Evolutionary conservation across 2,888 invertebrate species (phyloP).

Genomic region (Hipparchia sbordonii): DNA sequence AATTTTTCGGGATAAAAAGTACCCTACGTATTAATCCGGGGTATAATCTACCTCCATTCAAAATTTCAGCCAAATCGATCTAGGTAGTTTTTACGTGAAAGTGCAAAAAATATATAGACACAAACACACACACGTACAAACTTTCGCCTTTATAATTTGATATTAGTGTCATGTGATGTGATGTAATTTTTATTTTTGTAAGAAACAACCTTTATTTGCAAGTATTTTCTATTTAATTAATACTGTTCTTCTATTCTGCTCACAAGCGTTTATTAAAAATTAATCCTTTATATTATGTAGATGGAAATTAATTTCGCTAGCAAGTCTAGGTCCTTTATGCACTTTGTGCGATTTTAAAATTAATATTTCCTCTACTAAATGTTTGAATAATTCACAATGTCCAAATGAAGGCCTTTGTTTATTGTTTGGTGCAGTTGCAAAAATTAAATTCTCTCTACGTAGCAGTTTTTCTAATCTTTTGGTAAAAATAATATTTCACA

Average conservation of each 20-base stretch:
- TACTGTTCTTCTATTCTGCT: neutral
- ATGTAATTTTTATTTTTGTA: too few species aligned
- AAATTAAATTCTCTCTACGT: neutral
- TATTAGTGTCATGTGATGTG: too few species aligned
- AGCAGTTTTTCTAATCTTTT: neutral
- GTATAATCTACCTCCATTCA: too few species aligned
- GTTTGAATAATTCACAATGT: constrained; percentile 4
- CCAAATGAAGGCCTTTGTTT: neutral
- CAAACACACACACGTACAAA: too few species aligned
- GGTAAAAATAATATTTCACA: neutral
- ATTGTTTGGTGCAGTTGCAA: constrained; percentile 4
- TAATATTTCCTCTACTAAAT: constrained; percentile 14
- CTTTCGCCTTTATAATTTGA: too few species aligned
- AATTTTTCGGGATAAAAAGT: too few species aligned
- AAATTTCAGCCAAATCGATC: too few species aligned
- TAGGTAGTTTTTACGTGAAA: too few species aligned
- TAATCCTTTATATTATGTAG: constrained; percentile 2
- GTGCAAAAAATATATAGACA: too few species aligned
- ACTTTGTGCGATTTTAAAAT: constrained; percentile 7
- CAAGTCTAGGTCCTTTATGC: neutral
- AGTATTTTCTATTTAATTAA: neutral
- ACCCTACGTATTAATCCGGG: too few species aligned
- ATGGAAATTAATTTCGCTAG: constrained; percentile 13
- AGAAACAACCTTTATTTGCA: neutral
- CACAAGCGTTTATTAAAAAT: neutral